Evolutionary conservation across 64 coral and sea anemone genomes (phyloP), one percentile per base, ranked within the genome.

Genomic region (Pocillopora verrucosa): DNA sequence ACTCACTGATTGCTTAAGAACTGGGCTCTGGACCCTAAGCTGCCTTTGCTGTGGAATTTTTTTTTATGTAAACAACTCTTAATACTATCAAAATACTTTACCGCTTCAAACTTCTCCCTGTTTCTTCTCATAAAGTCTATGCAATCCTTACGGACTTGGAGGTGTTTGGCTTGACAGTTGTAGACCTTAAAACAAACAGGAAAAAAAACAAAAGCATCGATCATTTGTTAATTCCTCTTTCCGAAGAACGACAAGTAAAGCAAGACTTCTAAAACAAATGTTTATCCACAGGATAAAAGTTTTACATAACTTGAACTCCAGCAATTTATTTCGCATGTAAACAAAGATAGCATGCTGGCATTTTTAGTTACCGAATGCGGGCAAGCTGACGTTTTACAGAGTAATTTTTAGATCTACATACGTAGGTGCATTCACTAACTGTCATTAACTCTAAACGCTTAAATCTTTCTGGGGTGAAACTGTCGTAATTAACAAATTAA

Each of bases 31-130:
- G 9, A 64, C 0, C 80, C 72, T 38, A 25, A 51, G 9, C 25
- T 2, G 12, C 68, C 22, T 69, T n/a, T 26, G 72, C 34, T 58
- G 76, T 36, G 58, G 60, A 0, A 38, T 26, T 10, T 36, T 60
- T 63, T 75, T 38, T 17, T 51, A 34, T 65, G n/a, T 19, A 16
- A 22, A 51, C 0, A 90, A 22, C 22, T 22, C 9, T 86, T 75
- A 83, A 60, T 74, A 70, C 41, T 17, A 16, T 34, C 2, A 69
- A 61, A 13, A 83, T 74, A 68, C 36, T 16, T 63, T 93, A 99
- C 97, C 88, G 89, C 97, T 99, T 99, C 97, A 78, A 99, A 99
- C 68, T 83, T 89, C 36, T 90, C 94, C 90, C 91, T 99, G 76
- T 99, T 95, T 51, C 63, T 87, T 79, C 85, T 83, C 97, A 99